Evolutionary conservation across 2,888 invertebrate species (phyloP).

Genomic region (Metallyticus violacea): DNA sequence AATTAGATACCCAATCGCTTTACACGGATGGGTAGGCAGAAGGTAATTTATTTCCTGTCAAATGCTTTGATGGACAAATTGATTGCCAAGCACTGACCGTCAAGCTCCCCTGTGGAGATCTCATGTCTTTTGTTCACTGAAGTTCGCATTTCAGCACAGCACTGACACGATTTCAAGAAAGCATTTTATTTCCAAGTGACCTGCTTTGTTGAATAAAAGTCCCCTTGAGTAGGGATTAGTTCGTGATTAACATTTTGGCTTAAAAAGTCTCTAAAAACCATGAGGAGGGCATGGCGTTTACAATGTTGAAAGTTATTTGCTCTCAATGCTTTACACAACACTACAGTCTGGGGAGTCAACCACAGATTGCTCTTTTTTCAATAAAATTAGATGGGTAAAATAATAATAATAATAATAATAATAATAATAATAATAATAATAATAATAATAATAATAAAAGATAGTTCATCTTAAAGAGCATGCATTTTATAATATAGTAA

Average conservation of each 20-base stretch:
- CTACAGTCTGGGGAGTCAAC: too few species aligned
- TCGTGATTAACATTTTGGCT: neutral
- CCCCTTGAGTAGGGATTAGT: neutral
- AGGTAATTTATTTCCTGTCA: neutral
- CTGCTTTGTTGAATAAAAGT: neutral
- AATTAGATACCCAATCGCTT: neutral
- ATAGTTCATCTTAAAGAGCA: too few species aligned
- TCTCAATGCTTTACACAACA: neutral
- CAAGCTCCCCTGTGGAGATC: neutral
- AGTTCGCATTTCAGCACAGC: neutral
- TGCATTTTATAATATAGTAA: too few species aligned
- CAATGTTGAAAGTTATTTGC: neutral
- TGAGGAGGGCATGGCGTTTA: neutral
- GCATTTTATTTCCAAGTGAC: neutral
- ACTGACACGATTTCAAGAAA: neutral
- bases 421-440: too few species aligned
- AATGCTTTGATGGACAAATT: neutral
- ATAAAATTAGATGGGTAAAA: too few species aligned
- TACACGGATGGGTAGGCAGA: neutral
- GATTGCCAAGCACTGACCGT: neutral
- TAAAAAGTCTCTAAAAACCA: neutral
- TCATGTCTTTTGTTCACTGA: neutral
- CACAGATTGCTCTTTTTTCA: too few species aligned
- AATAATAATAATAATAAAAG: too few species aligned
- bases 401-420: too few species aligned